phyloP scores from a whole-genome alignment of 2,113 vertebrate genomes.

The Arenaria interpres region DNA sequence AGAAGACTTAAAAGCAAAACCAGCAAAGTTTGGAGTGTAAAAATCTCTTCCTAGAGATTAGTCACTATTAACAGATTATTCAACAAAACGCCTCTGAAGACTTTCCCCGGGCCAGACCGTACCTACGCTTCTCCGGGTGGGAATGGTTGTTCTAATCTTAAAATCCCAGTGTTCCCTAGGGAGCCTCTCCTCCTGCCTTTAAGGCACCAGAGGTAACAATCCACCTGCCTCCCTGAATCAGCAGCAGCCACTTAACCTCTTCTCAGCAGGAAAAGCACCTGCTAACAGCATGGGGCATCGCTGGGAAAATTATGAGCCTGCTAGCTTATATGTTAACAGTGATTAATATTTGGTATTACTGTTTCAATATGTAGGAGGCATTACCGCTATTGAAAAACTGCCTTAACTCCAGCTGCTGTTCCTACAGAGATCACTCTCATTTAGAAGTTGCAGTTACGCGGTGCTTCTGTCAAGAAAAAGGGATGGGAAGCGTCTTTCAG shows the following conservation, averaged over 20 bases:
- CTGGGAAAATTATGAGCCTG: constrained; percentile 49
- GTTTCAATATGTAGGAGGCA: constrained; percentile 56
- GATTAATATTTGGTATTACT: constrained; percentile 70
- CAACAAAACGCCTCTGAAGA: not conserved
- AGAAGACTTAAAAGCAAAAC: not conserved
- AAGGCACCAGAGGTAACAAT: constrained; percentile 2
- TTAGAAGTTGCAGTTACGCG: not conserved
- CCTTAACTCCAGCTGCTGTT: constrained; percentile 22
- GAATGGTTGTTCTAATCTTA: not conserved
- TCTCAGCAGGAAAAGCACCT: constrained; percentile 62
- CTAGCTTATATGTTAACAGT: constrained; percentile 60
- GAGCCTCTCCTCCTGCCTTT: constrained; percentile 25
- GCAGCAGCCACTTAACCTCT: constrained; percentile 67
- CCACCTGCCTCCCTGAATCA: constrained; percentile 61
- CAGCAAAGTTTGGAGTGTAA: not conserved
- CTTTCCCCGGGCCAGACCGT: not conserved
- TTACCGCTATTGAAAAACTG: constrained; percentile 35
- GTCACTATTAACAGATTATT: not conserved
- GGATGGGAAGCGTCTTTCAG: not conserved
- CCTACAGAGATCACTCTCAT: constrained; percentile 4
- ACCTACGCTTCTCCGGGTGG: not conserved
- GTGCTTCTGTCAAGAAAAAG: not conserved
- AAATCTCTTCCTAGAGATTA: not conserved
- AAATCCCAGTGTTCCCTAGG: not conserved
- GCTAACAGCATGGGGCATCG: constrained; percentile 55